Evolutionary conservation across 1,140 invertebrate genomes (phyloP).

Genomic region (Coelopa frigida): DNA sequence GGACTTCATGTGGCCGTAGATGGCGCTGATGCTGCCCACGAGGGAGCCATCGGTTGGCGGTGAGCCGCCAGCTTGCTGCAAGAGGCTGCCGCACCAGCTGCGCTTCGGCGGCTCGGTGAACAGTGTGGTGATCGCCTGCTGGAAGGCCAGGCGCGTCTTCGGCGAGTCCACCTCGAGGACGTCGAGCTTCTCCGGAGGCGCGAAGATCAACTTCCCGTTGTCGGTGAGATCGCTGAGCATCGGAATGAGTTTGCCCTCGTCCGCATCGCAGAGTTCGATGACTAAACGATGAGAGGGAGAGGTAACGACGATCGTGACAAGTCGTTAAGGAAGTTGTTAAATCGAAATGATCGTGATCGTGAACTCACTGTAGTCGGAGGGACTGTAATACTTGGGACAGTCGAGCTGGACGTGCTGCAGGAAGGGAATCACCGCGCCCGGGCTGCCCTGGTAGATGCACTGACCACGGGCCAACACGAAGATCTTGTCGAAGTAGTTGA

Average conservation of each 20-base stretch:
- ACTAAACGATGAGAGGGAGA: constrained; percentile 34
- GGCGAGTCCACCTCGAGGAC: not conserved
- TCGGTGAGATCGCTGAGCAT: constrained; percentile 47
- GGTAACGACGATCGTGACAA: not conserved
- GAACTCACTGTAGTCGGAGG: constrained; percentile 68
- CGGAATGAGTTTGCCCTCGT: constrained; percentile 28
- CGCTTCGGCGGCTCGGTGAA: constrained; percentile 35
- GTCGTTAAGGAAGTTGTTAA: not conserved
- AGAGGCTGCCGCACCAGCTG: not conserved
- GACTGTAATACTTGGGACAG: constrained; percentile 76
- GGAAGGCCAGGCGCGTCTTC: too few species aligned
- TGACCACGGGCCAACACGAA: constrained; percentile 58
- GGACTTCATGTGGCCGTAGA: constrained; percentile 35
- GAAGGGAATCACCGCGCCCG: constrained; percentile 62
- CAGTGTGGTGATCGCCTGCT: constrained; percentile 33
- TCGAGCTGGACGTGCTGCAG: constrained; percentile 55
- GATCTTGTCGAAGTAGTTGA: constrained; percentile 78
- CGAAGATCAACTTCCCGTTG: constrained; percentile 45
- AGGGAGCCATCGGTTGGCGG: constrained; percentile 30
- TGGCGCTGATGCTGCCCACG: constrained; percentile 28
- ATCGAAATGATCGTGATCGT: not conserved
- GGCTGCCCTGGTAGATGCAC: constrained; percentile 70
- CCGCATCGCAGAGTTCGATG: constrained; percentile 45
- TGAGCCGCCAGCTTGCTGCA: too few species aligned
- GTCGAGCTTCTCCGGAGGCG: constrained; percentile 6